phyloP scores from a whole-genome alignment of 2,113 vertebrate genomes.

The Grammomys dolichurus region DNA sequence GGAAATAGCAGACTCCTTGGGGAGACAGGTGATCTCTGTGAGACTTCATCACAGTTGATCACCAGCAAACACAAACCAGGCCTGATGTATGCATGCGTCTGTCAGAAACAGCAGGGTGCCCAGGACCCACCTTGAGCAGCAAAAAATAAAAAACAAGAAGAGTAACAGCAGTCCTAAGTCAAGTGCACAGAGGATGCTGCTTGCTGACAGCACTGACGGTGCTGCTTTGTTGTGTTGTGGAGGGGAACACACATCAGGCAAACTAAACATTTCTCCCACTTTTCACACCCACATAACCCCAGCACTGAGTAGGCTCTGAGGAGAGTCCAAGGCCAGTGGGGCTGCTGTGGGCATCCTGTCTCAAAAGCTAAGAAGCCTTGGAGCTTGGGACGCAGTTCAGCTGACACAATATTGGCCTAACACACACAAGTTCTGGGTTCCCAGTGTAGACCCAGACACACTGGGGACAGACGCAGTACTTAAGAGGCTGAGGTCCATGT shows the following conservation, averaged over 20 bases:
- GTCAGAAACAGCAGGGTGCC: background rate
- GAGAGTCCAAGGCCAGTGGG: background rate
- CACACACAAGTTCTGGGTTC: background rate
- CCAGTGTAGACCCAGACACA: background rate
- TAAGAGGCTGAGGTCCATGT: background rate
- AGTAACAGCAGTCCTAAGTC: background rate
- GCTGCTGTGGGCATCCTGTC: background rate
- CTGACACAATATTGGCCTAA: background rate
- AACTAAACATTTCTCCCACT: background rate
- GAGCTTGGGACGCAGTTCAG: background rate
- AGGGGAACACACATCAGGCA: background rate
- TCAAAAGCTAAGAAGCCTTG: background rate
- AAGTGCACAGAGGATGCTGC: background rate
- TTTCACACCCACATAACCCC: background rate
- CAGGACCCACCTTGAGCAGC: background rate
- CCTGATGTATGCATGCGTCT: constrained; percentile 8
- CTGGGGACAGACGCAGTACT: background rate
- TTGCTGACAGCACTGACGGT: background rate
- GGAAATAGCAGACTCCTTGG: background rate
- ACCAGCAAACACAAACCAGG: background rate
- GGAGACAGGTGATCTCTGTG: background rate
- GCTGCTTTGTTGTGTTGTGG: background rate
- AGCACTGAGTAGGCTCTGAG: background rate
- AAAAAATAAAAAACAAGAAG: background rate
- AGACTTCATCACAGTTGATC: background rate